Base-by-base conservation (phyloP, 2,888 invertebrate species). In the Drosophila antonietae region DNA sequence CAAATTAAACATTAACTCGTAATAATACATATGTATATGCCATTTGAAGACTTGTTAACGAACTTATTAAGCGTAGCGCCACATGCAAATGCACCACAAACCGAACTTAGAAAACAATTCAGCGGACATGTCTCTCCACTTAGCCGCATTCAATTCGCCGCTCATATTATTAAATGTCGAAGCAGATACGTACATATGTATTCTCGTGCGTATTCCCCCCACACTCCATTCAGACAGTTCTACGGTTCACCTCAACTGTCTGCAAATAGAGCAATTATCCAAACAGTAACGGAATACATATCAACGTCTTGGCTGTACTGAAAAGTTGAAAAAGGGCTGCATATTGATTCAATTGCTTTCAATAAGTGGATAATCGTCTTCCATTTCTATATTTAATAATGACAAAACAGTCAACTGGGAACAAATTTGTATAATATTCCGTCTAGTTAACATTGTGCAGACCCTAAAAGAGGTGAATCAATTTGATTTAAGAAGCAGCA, bases 21-120 rank as follows among this genome's bases (percentile, higher is more conserved):
- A 78, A 78, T 56, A 62, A 74, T 62, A 68, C 49, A 69, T 66
- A 65, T 58, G 12, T 59, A 18, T 73, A 9, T 44, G 49, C 43
- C 49, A 62, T 72, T 80, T 57, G 72, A 68, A 75, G 80, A 86
- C 75, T 88, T 88, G 89, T 83, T 85, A 85, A 85, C 85, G 89
- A 85, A 86, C 84, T 85, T 83, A 85, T 85, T 85, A 88, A 72
- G 70, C 75, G 77, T 76, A 70, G 51, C 73, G 56, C 56, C 35
- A 78, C 75, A 78, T 72, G 75, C 58, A 69, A 76, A 56, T 75
- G 68, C 52, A 31, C 53, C 46, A 49, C 47, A 49, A 43, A 56
- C 57, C 57, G 57, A 65, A 61, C 56, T 57, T 64, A 51, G 51
- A 68, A 58, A 58, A 41, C 56, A 44, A 51, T 37, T 57, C 66